These are phyloP conservation scores for Neodontobutis hainanensis DNA, from an alignment of 2,113 vertebrate genomes.

Conservation along the genomic window DNA sequence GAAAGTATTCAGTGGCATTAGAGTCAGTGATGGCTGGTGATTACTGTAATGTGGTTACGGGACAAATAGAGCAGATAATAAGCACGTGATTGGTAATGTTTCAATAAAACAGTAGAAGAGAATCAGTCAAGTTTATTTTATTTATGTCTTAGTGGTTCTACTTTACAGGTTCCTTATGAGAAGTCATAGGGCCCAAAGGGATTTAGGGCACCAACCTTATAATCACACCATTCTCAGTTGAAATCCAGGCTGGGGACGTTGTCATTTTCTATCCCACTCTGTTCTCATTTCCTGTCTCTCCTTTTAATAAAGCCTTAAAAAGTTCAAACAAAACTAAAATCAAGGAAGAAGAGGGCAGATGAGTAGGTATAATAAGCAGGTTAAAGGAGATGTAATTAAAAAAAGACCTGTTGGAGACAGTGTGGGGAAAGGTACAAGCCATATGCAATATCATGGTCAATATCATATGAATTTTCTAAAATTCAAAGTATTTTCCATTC, in stretches of 20 bases:
- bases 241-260: neutral
- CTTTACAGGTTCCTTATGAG: neutral
- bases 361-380: neutral
- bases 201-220: neutral
- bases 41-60: slow-evolving; percentile 18
- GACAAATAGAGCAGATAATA: slow-evolving; percentile 10
- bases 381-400: neutral
- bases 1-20: slow-evolving; percentile 13
- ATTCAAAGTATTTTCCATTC: too few species aligned
- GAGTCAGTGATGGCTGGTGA: slow-evolving; percentile 15
- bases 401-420: neutral
- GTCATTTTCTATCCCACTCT: neutral
- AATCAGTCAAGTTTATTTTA: slow-evolving; percentile 1
- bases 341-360: neutral
- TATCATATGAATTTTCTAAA: too few species aligned
- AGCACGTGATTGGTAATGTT: neutral
- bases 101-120: neutral
- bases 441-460: too few species aligned
- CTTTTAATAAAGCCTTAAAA: slow-evolving; percentile 4
- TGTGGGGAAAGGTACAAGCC: neutral
- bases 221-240: neutral
- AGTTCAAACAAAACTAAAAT: neutral
- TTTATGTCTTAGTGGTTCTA: neutral
- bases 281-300: slow-evolving; percentile 1
- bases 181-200: neutral